Evolutionary conservation across 2,888 invertebrate species (phyloP), one percentile per base, ranked within the genome.

Genomic region (Caenorhabditis sinica): DNA sequence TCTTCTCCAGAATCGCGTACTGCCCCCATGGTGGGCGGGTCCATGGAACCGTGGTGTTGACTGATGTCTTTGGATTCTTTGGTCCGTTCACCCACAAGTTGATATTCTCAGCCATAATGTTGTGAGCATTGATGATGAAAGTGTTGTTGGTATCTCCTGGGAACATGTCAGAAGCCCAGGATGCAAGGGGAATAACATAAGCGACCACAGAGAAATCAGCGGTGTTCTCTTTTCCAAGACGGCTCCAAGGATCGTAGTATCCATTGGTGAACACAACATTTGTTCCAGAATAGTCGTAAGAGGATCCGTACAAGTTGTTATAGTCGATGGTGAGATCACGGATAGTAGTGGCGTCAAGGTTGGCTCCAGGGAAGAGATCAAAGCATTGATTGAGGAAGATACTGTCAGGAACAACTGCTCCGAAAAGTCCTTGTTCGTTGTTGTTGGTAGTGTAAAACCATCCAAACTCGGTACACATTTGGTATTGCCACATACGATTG

Each of bases 401-500:
- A 81, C 83, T 79, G 6, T 63, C 23, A 0, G 90, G 89, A 20
- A 82, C 74, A 13, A 82, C 77, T 6, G 86, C 77, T 53, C 90
- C 90, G 71, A 89, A 90, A 20, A 90, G 71, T 11, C 85, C 85
- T n/a, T 82, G 73, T 33, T 93, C 91, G 0, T 90, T 69, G 85
- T 73, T 77, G 63, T 95, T 95, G 0, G 97, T 96, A 0, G 96
- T 96, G 94, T 97, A 97, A 93, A 95, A 97, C 93, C 96, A 97
- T 28, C 97, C 97, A 93, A 97, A 97, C 93, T 98, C 97, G 0
- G 96, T 96, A 93, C 97, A 98, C 0, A 97, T 97, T 93, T 97
- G 97, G 93, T 96, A 97, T 83, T 95, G 95, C 97, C 97, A 97
- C 91, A 96, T 96, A 0, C 97, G 95, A 49, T 75, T 65, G 23